Percentiles rank a stretch among this genome's conserved stretches.
Evolutionary conservation across 2,113 vertebrate species (phyloP).

Genomic region (Phainopepla nitens): DNA sequence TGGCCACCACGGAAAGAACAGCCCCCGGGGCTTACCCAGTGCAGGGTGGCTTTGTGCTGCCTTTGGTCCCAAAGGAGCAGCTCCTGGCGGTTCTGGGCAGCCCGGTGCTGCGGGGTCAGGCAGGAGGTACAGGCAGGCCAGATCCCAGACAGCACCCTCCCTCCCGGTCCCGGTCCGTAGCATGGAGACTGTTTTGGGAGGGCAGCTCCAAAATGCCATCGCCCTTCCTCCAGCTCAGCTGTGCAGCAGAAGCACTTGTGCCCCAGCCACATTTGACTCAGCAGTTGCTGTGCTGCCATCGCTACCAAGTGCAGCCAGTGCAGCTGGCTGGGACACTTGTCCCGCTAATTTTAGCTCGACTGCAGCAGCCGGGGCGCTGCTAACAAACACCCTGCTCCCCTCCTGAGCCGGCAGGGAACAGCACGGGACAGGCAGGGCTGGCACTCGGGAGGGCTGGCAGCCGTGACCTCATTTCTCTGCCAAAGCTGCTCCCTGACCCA

Average conservation of each 20-base stretch:
- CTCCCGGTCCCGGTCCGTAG: fast-evolving
- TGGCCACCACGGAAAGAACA: too few species aligned
- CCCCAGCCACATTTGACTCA: not conserved
- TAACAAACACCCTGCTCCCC: not conserved
- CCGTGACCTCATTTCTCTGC: not conserved
- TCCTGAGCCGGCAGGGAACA: not conserved
- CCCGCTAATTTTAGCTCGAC: fast-evolving
- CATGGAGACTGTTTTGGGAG: fast-evolving
- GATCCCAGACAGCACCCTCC: too few species aligned
- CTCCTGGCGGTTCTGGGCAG: not conserved
- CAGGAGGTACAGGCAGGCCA: fast-evolving
- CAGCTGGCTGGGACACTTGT: not conserved
- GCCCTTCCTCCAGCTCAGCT: not conserved
- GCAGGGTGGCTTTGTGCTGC: not conserved
- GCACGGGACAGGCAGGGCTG: not conserved
- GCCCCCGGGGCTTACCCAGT: fast-evolving
- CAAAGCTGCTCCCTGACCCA: not conserved
- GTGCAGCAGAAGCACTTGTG: too few species aligned
- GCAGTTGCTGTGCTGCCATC: not conserved
- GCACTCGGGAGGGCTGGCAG: fast-evolving
- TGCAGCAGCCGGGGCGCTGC: fast-evolving
- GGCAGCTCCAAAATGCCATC: not conserved
- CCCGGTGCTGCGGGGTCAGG: not conserved
- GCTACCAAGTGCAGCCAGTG: not conserved
- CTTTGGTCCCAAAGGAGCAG: not conserved